Evolutionary conservation across 2,888 invertebrate genomes (phyloP).

Genomic region (Phortica magna): DNA sequence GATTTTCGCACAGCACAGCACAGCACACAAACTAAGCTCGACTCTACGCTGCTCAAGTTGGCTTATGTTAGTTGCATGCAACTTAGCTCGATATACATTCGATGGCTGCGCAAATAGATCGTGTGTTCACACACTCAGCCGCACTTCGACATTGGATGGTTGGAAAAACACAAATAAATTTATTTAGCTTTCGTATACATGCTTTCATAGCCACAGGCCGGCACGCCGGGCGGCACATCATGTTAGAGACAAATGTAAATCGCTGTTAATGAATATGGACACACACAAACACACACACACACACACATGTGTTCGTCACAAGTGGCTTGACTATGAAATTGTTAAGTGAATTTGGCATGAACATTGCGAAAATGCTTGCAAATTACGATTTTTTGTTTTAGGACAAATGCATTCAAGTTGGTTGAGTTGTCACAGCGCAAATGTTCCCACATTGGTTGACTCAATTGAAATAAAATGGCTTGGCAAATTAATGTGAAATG

Average conservation of each 20-base stretch:
- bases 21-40: not conserved
- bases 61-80: not conserved
- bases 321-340: conserved; percentile 35
- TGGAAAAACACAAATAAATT: not conserved
- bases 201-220: not conserved
- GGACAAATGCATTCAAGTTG: not conserved
- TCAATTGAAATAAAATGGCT: not conserved
- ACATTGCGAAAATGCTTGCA: conserved; percentile 4
- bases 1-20: conserved; percentile 12
- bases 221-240: too few relatives aligned
- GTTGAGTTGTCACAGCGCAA: not conserved
- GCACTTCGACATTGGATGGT: conserved; percentile 36
- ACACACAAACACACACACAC: conserved; percentile 50
- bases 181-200: conserved; percentile 10
- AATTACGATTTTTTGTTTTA: not conserved
- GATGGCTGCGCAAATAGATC: conserved; percentile 44
- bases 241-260: conserved; percentile 8
- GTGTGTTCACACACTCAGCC: conserved; percentile 54
- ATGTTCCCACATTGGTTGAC: not conserved
- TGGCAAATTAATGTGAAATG: not conserved
- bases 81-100: not conserved
- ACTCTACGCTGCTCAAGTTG: not conserved
- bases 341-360: conserved; percentile 37
- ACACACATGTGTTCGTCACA: conserved; percentile 28
- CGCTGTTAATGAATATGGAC: not conserved